These are phyloP conservation scores for Hedya salicella DNA, from an alignment of 2,888 invertebrate genomes.

Conservation along the genomic window DNA sequence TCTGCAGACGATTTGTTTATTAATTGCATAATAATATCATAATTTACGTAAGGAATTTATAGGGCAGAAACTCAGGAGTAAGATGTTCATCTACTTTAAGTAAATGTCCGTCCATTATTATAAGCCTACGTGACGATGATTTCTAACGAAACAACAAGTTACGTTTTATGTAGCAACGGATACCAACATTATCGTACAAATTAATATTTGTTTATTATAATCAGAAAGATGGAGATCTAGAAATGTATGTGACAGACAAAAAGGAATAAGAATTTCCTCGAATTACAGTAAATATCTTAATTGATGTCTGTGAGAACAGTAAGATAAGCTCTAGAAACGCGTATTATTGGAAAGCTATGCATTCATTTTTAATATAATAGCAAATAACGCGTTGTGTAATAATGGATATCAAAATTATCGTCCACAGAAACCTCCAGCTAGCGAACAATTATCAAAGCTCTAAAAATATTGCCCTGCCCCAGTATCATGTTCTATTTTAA, in stretches of 20 bases:
- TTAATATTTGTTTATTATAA: no score
- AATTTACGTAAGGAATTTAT: not conserved
- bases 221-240: no score
- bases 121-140: no score
- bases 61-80: not conserved
- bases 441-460: not conserved
- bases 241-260: not conserved
- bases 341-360: not conserved
- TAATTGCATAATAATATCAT: not conserved
- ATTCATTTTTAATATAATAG: not conserved
- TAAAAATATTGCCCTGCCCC: constrained; percentile 1
- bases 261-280: not conserved
- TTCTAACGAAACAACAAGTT: no score
- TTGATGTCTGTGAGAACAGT: not conserved
- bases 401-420: not conserved
- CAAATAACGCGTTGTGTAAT: not conserved
- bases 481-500: constrained; percentile 50
- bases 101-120: no score
- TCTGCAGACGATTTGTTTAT: constrained; percentile 20
- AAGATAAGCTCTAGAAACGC: not conserved
- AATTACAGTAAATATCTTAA: not conserved
- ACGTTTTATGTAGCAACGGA: no score
- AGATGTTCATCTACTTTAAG: not conserved
- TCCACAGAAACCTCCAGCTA: not conserved
- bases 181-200: no score